phyloP scores from a whole-genome alignment of 2,797 vertebrate genomes.

The Sparidentex hasta region DNA sequence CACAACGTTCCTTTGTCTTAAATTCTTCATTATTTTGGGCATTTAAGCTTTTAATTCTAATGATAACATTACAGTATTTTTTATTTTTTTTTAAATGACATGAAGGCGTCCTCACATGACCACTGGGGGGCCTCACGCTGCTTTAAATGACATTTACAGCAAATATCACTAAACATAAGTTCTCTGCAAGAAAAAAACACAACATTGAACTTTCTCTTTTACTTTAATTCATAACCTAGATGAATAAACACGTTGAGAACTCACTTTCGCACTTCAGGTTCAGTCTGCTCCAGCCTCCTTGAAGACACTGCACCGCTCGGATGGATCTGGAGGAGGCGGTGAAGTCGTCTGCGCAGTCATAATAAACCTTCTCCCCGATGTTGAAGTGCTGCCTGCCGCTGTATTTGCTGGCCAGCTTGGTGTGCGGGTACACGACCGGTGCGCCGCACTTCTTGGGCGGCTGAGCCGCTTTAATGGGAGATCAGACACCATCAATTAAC shows the following conservation, averaged over 20 bases:
- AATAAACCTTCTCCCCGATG: slow-evolving; percentile 48
- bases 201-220: rapidly evolving
- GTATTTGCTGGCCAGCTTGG: not conserved
- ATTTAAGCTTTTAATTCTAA: too few relatives aligned
- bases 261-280: slow-evolving; percentile 78
- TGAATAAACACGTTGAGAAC: not conserved
- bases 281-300: slow-evolving; percentile 71
- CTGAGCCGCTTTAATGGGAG: slow-evolving; percentile 25
- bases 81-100: too few relatives aligned
- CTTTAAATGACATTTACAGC: not conserved
- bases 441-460: slow-evolving; percentile 38
- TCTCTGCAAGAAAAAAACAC: rapidly evolving
- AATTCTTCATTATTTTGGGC: too few relatives aligned
- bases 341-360: slow-evolving; percentile 59
- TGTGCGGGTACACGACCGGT: slow-evolving; percentile 40
- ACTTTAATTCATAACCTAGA: rapidly evolving
- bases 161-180: not conserved
- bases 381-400: not conserved
- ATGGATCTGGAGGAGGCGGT: not conserved
- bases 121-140: not conserved
- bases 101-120: not conserved
- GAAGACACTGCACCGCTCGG: slow-evolving; percentile 33
- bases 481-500: not conserved
- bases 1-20: not conserved
- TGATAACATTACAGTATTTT: too few relatives aligned